A percentile compares a stretch with the other conserved stretches of the same genome.
phyloP scores from a whole-genome alignment of 1,140 invertebrate genomes.

The Drosophila sp. region DNA sequence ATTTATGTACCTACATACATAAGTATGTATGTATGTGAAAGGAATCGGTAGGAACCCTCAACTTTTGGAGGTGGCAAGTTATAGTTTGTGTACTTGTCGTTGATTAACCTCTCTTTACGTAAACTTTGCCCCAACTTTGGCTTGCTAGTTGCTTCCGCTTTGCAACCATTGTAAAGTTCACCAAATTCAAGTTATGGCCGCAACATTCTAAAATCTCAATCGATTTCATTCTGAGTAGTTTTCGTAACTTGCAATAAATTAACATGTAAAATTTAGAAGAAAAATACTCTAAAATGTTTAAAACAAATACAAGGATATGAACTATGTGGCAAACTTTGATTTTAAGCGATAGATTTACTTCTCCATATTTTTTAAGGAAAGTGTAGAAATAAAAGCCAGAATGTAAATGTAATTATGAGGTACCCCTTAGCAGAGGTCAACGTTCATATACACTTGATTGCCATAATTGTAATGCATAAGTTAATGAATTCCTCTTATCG shows the following conservation, averaged over 20 bases:
- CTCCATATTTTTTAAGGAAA: no score
- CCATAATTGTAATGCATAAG: not conserved
- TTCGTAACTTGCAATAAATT: not conserved
- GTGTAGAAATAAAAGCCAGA: no score
- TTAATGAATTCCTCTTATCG: not conserved
- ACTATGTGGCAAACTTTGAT: no score
- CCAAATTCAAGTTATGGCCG: not conserved
- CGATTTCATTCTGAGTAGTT: not conserved
- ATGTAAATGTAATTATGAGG: not conserved
- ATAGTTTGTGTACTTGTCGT: constrained; percentile 2
- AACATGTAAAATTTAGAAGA: no score
- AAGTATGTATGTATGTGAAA: not conserved
- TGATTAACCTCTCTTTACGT: constrained; percentile 4
- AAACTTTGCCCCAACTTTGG: not conserved
- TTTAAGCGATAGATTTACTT: no score
- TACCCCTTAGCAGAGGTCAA: not conserved
- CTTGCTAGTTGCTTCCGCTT: not conserved
- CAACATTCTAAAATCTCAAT: not conserved
- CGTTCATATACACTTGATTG: constrained; percentile 1
- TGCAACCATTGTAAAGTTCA: constrained; percentile 6
- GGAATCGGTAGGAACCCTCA: not conserved
- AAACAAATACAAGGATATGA: no score
- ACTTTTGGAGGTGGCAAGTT: not conserved
- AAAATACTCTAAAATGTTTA: no score
- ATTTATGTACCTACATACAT: constrained; percentile 23